These are phyloP conservation scores for Torymus tubicola DNA, from an alignment of 2,888 invertebrate genomes.

Conservation along the genomic window DNA sequence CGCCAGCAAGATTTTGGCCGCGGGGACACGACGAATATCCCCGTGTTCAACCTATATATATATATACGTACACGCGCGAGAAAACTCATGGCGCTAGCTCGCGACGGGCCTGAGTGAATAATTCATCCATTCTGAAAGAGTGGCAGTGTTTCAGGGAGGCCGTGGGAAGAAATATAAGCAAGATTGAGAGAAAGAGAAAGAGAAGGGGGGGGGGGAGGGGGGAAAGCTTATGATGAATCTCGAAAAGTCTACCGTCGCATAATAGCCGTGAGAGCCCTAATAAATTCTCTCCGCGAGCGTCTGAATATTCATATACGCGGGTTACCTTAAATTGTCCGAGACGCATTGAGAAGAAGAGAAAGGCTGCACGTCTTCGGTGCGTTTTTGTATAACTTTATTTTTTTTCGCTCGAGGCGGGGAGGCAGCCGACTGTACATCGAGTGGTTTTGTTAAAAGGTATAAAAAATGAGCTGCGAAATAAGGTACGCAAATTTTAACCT, in stretches of 20 bases:
- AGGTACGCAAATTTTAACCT: no score
- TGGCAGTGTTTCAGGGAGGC: constrained; percentile 7
- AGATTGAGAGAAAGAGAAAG: neutral
- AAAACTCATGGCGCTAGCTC: no score
- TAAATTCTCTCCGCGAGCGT: constrained; percentile 29
- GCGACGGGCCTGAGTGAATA: neutral
- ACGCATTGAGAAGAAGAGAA: constrained; percentile 26
- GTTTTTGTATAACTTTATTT: no score
- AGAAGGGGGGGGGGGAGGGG: neutral
- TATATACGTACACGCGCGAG: no score
- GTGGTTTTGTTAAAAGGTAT: no score
- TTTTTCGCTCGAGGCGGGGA: no score
- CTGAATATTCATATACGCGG: constrained; percentile 38
- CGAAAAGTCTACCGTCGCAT: constrained; percentile 36
- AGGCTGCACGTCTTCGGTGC: no score
- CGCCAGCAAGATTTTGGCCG: no score
- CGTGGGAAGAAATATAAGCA: constrained; percentile 5
- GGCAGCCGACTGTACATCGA: no score
- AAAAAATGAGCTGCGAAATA: no score
- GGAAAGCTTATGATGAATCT: constrained; percentile 30
- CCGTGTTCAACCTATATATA: no score
- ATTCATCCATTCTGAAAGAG: constrained; percentile 18
- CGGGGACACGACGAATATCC: no score
- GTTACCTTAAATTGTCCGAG: constrained; percentile 22
- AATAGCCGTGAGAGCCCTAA: constrained; percentile 20